These are phyloP conservation scores for Macaria liturata DNA, from an alignment of 2,888 invertebrate genomes.

Conservation along the genomic window DNA sequence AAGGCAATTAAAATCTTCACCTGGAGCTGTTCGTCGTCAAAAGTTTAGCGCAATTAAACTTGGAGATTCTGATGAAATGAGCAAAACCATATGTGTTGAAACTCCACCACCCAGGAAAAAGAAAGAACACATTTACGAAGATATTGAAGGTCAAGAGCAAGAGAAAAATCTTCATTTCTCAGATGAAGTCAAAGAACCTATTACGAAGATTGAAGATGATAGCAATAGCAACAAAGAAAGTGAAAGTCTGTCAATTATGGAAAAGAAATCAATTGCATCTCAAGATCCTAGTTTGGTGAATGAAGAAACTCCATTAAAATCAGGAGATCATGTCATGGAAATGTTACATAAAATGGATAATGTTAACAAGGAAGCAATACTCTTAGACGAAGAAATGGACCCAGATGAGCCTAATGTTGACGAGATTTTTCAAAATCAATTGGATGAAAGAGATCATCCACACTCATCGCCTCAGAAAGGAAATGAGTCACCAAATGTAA, in stretches of 20 bases:
- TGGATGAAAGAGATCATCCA: constrained; percentile 53
- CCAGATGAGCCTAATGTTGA: constrained; percentile 72
- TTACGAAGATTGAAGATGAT: constrained; percentile 42
- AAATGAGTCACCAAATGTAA: constrained; percentile 72
- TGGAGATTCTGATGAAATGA: constrained; percentile 79
- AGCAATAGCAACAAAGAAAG: constrained; percentile 66
- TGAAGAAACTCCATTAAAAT: constrained; percentile 64
- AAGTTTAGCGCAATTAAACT: constrained; percentile 78
- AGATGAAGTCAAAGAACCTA: constrained; percentile 54
- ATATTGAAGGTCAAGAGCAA: constrained; percentile 73
- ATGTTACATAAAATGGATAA: constrained; percentile 66
- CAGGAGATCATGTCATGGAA: constrained; percentile 73
- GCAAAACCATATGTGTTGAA: constrained; percentile 70
- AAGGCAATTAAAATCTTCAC: constrained; percentile 83
- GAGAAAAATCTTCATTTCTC: constrained; percentile 79
- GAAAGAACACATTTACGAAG: constrained; percentile 86
- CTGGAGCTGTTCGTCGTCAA: constrained; percentile 82
- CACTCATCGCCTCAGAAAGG: constrained; percentile 36
- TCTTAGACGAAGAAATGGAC: constrained; percentile 70
- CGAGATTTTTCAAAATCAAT: constrained; percentile 71
- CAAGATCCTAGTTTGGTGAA: constrained; percentile 75
- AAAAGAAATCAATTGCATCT: constrained; percentile 73
- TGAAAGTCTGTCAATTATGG: constrained; percentile 63
- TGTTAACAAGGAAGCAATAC: constrained; percentile 60
- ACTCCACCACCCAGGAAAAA: constrained; percentile 76